Base-by-base conservation (phyloP, 2,888 invertebrate species). In the Lasius fuliginosus region DNA sequence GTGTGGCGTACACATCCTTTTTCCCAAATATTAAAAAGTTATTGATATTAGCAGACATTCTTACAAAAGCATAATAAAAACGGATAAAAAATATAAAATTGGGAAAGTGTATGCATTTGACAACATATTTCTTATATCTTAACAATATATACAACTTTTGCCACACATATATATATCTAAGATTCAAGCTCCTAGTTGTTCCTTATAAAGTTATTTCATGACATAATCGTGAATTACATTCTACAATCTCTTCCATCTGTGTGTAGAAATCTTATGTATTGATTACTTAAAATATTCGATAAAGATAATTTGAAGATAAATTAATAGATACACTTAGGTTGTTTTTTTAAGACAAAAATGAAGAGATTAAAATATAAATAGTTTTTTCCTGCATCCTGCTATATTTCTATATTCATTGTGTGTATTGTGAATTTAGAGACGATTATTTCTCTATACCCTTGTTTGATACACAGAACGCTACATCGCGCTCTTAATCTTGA, bases 101-200 rank as follows among this genome's bases (percentile, higher is more conserved):
- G 84, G 86, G 84, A 86, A 85, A 73, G 79, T 84, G 58, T 84
- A 40, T 30, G 30, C 27, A 74, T 83, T 56, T 74, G 56, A 74
- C 9, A 67, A 56, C 36, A 36, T 83, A 71, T 84, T 84, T 76
- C 75, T 73, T 67, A 58, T 74, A 68, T 82, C 67, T 83, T 87
- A 89, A 85, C 76, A 84, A 85, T 89, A 89, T 89, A 87, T 90
- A 90, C 90, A 89, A n/a, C 83, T 49, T 23, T 23, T 85, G 69
- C 30, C 76, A 85, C 15, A 79, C 53, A 84, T 76, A 64, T 83
- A 64, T 58, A 81, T 15, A 49, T 85, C 81, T 84, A 87, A 90
- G 90, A 90, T 90, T 88, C 85, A 85, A 85, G 76, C 83, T 86
- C 85, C 83, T 58, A 81, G 56, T 87, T 30, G 9, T 74, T 62